Conservation (phyloP, 2,113 vertebrate species). For the Anthoscopus minutus region DNA sequence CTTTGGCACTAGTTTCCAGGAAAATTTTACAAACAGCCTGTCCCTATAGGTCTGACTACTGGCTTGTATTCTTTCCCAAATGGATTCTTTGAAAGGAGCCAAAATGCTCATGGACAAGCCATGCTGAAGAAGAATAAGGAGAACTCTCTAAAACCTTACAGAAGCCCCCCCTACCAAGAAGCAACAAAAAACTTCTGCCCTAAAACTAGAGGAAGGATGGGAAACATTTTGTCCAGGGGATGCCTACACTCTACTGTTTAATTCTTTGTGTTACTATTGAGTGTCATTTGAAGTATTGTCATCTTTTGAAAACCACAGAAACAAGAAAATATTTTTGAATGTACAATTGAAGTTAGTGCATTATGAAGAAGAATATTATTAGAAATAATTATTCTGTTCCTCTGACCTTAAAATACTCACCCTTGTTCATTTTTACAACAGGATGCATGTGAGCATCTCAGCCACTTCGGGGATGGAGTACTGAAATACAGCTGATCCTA, state of each 20-base stretch:
- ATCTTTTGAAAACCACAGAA: neutral
- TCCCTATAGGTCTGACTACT: neutral
- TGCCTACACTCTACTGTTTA: neutral
- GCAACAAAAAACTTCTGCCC: neutral
- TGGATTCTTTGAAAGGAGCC: neutral
- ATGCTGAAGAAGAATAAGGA: neutral
- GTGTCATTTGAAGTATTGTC: neutral
- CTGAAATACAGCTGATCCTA: neutral
- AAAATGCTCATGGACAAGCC: neutral
- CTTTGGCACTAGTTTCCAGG: neutral
- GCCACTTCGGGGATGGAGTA: neutral
- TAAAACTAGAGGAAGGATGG: neutral
- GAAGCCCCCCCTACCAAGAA: neutral
- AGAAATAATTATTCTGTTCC: neutral
- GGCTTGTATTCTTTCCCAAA: neutral
- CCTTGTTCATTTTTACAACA: neutral
- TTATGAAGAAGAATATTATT: neutral
- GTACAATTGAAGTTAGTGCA: neutral
- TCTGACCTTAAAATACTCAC: neutral
- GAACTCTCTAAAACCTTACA: neutral
- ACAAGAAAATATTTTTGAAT: neutral
- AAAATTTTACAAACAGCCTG: neutral
- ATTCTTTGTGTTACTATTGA: neutral
- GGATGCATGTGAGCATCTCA: neutral
- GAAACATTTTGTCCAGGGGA: neutral